Evolutionary conservation across 2,797 vertebrate genomes (phyloP), one percentile per base, ranked within the genome.

Genomic region (Picus viridis): DNA sequence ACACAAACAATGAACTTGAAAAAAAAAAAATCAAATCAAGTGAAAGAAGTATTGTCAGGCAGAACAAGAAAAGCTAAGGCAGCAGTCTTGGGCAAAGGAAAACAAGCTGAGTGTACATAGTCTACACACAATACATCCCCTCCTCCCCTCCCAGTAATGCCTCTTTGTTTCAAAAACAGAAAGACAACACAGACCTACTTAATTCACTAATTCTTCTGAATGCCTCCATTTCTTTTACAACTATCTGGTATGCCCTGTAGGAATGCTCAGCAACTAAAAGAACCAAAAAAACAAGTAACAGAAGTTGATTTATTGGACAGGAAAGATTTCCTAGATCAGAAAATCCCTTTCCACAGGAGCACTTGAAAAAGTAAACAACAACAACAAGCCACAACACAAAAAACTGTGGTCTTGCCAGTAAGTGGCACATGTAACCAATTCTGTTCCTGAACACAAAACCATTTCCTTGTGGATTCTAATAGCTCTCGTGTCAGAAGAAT

Each of bases 201-300:
- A 89, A 94, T 89, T 92, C 88, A 94, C 65, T 86, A 94, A 93
- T 86, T 88, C 58, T 91, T 91, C 77, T 89, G 83, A 95, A 86
- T 77, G 78, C 80, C 54, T 89, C 53, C 15, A 82, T 84, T 84
- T 91, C 80, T 96, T 88, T 91, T 64, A 91, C 80, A 91, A 85
- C 86, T 90, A 83, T 74, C 62, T 93, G 81, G 71, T 71, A 74
- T 71, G 67, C 8, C 69, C 86, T 87, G 41, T 32, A 57, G 91
- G 64, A 94, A 89, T 54, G 73, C 34, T 86, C 76, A 89, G 73
- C 63, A 87, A 81, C 81, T 61, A 71, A 68, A 84, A 94, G 49
- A 91, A 90, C 39, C 68, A 79, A 94, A 89, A 80, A 17, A 43
- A 18, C 17, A 89, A 83, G 67, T 20, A 76, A 58, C 16, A 74